Conservation (phyloP, 2,113 vertebrate species). For the Plecturocebus donacophilus region DNA sequence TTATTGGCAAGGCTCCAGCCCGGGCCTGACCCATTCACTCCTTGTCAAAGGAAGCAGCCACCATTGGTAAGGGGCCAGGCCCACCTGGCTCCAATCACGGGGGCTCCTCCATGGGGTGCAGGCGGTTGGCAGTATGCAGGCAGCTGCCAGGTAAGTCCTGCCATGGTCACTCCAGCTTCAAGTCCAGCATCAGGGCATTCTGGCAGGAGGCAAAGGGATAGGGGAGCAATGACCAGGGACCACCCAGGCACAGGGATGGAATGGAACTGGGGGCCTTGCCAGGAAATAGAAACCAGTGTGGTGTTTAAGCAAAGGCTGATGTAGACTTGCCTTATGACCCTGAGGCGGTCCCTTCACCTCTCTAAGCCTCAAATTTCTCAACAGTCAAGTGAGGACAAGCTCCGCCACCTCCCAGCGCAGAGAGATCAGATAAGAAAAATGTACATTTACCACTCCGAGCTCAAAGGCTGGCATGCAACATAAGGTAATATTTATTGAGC, state of each 20-base stretch:
- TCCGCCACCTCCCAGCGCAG: background rate
- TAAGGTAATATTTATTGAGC: background rate
- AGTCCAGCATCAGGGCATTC: slow-evolving; percentile 41
- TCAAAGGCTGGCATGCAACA: background rate
- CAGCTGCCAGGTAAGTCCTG: background rate
- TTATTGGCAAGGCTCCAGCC: slow-evolving; percentile 58
- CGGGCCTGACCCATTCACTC: background rate
- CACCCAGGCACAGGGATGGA: background rate
- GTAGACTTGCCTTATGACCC: background rate
- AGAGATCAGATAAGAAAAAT: background rate
- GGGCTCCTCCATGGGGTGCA: background rate
- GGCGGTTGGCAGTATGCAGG: rapidly evolving
- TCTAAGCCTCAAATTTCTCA: background rate
- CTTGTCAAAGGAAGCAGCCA: background rate
- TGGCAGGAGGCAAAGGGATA: background rate
- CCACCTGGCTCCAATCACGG: background rate
- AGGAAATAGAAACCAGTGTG: background rate
- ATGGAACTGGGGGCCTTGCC: background rate
- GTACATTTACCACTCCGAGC: background rate
- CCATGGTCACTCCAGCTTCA: background rate
- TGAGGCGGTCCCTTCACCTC: background rate
- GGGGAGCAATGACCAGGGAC: background rate
- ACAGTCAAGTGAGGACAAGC: background rate
- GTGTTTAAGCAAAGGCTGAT: background rate
- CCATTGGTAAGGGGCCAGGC: background rate